Percentiles rank a stretch among this genome's conserved stretches.
Evolutionary conservation across 2,888 invertebrate species (phyloP).

Genomic region (Calameuta pallipes): DNA sequence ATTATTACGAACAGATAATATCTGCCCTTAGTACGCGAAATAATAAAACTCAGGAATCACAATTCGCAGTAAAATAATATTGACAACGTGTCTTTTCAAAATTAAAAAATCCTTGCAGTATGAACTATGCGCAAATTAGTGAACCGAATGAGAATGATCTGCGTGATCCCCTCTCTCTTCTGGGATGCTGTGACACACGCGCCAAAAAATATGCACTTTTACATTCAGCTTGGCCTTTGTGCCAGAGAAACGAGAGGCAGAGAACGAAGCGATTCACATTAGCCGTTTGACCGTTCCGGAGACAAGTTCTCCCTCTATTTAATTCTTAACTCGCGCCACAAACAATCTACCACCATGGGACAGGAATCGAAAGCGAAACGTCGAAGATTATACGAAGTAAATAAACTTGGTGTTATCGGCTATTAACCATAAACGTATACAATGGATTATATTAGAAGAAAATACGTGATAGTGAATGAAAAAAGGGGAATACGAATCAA

Average conservation of each 20-base stretch:
- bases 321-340: not conserved
- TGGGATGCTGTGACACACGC: not conserved
- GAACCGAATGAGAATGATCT: not conserved
- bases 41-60: no score
- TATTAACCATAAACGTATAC: not conserved
- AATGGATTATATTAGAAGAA: not conserved
- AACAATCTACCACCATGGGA: not conserved
- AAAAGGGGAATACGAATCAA: not conserved
- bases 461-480: not conserved
- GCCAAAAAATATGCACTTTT: not conserved
- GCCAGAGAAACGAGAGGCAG: not conserved
- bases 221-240: not conserved
- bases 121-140: not conserved
- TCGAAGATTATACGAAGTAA: not conserved
- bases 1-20: no score
- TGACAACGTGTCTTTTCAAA: no score
- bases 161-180: not conserved
- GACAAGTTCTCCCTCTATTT: not conserved
- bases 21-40: no score
- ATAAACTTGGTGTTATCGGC: not conserved
- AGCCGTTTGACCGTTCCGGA: not conserved
- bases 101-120: no score
- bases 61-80: no score
- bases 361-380: not conserved
- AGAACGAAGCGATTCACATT: not conserved